These are phyloP conservation scores for Nannoperca australis DNA, from an alignment of 2,797 vertebrate genomes.

Conservation along the genomic window DNA sequence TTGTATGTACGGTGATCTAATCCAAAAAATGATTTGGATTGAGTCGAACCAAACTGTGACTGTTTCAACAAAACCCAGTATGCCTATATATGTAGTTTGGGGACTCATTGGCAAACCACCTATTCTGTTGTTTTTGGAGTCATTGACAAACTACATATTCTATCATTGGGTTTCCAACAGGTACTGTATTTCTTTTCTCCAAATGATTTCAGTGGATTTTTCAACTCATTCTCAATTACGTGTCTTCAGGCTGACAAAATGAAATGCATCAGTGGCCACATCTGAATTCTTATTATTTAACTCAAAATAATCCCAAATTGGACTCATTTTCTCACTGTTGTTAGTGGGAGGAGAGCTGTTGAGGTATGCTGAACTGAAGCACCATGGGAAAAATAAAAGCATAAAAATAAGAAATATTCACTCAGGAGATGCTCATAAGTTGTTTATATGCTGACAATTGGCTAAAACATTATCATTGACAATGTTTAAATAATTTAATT, in stretches of 20 bases:
- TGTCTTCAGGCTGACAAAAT: conserved; percentile 6
- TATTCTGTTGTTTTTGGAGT: too few species aligned
- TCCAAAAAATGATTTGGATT: too few species aligned
- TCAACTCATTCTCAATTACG: neutral
- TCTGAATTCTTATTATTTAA: conserved; percentile 40
- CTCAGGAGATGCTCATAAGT: neutral
- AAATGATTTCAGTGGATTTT: neutral
- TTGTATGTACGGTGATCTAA: too few species aligned
- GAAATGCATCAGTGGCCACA: conserved; percentile 11
- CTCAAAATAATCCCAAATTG: conserved; percentile 51
- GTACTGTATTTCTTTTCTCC: neutral
- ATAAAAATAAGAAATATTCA: neutral
- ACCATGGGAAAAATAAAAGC: conserved; percentile 28
- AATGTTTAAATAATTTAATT: conserved; percentile 4
- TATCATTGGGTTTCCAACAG: neutral
- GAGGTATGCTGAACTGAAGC: conserved; percentile 32
- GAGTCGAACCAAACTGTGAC: too few species aligned
- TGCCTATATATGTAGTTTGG: too few species aligned
- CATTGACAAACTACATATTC: too few species aligned
- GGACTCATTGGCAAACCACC: too few species aligned
- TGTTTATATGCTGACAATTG: conserved; percentile 10
- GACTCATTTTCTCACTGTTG: conserved; percentile 25
- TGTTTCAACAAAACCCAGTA: too few species aligned
- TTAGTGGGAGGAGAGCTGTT: conserved; percentile 21
- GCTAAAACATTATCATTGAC: neutral